These are phyloP conservation scores for Coptodon rendalli DNA, from an alignment of 2,113 vertebrate species.

Conservation along the genomic window DNA sequence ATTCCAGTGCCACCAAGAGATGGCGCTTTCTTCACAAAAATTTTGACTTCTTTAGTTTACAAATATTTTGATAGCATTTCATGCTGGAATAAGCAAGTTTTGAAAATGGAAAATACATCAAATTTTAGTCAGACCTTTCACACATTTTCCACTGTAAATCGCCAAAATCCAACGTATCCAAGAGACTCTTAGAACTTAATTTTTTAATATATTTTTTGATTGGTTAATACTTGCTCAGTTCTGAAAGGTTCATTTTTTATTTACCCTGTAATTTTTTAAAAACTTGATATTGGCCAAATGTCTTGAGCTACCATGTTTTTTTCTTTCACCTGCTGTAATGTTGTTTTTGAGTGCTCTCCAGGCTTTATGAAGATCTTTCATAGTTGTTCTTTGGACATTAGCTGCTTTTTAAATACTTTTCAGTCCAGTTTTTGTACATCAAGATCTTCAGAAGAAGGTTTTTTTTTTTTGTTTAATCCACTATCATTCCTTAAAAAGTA, in stretches of 20 bases:
- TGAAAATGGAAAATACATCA: background rate
- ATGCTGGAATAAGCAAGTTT: background rate
- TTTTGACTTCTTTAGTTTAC: background rate
- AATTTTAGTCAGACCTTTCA: background rate
- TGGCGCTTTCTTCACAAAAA: background rate
- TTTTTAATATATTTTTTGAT: background rate
- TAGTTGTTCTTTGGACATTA: background rate
- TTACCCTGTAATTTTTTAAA: background rate
- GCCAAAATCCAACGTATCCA: background rate
- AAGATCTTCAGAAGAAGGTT: background rate
- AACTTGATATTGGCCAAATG: background rate
- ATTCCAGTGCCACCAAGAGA: background rate
- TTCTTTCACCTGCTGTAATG: background rate
- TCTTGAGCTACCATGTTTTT: background rate
- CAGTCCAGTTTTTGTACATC: background rate
- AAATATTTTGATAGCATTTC: background rate
- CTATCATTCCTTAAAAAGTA: background rate
- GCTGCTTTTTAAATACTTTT: background rate
- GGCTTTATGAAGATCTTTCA: background rate
- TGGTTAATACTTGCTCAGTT: background rate
- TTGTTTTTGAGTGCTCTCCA: background rate
- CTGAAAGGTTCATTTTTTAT: background rate
- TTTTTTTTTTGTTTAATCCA: background rate
- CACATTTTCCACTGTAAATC: background rate
- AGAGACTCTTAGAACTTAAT: background rate